Conservation (phyloP, 2,888 invertebrate species). For the Apeira syringaria region DNA sequence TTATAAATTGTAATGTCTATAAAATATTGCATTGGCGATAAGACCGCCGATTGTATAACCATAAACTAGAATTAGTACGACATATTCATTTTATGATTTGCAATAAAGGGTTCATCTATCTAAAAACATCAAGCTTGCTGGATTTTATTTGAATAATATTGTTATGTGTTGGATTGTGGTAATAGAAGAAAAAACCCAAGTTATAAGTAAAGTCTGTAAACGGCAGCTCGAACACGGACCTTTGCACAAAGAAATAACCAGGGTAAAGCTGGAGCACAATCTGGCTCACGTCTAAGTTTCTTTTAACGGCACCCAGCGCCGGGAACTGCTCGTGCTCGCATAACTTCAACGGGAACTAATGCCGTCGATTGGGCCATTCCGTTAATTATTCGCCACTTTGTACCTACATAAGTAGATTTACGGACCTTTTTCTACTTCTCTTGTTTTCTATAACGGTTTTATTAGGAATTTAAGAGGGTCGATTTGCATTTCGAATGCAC, state of each 20-base stretch:
- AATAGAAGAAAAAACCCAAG: too few species aligned
- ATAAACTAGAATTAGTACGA: too few species aligned
- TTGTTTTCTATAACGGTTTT: slow-evolving; percentile 62
- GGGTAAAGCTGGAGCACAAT: slow-evolving; percentile 78
- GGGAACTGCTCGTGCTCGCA: slow-evolving; percentile 60
- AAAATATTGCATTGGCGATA: too few species aligned
- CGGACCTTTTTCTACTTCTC: slow-evolving; percentile 60
- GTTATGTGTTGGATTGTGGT: too few species aligned
- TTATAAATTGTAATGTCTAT: too few species aligned
- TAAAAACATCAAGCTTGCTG: too few species aligned
- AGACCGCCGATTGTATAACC: too few species aligned
- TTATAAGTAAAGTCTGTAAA: background rate
- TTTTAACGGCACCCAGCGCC: slow-evolving; percentile 79
- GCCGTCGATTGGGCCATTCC: slow-evolving; percentile 81
- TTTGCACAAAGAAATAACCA: slow-evolving; percentile 77
- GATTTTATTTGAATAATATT: too few species aligned
- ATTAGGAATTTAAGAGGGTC: slow-evolving; percentile 57
- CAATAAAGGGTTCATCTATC: too few species aligned
- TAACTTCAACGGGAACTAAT: slow-evolving; percentile 76
- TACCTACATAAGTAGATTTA: slow-evolving; percentile 82
- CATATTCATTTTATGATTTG: too few species aligned
- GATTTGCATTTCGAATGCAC: slow-evolving; percentile 60
- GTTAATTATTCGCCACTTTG: slow-evolving; percentile 83
- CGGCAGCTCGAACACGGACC: slow-evolving; percentile 64
- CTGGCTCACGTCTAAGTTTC: slow-evolving; percentile 79